Conservation (phyloP, 2,888 invertebrate species). For the Bimastos eiseni region DNA sequence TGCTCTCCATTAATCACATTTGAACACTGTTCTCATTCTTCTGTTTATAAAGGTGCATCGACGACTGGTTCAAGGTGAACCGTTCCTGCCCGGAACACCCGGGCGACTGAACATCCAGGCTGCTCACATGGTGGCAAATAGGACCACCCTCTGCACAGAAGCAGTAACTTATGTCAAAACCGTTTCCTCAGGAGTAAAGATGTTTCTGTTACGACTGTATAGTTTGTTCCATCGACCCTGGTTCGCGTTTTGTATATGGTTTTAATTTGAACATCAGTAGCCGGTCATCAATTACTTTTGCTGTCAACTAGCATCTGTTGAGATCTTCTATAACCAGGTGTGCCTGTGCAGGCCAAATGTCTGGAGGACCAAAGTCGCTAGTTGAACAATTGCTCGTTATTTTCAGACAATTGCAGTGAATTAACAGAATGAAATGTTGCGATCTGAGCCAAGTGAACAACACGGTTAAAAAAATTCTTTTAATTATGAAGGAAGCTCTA, state of each 20-base stretch:
- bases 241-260: background rate
- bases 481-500: background rate
- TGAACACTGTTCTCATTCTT: slow-evolving; percentile 61
- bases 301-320: background rate
- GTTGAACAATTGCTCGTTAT: background rate
- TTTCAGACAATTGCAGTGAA: background rate
- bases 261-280: background rate
- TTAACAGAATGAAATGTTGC: background rate
- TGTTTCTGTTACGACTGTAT: background rate
- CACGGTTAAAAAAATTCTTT: background rate
- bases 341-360: background rate
- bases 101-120: slow-evolving; percentile 71
- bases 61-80: slow-evolving; percentile 98
- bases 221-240: background rate
- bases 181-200: slow-evolving; percentile 1
- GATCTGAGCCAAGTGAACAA: background rate
- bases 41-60: slow-evolving; percentile 80
- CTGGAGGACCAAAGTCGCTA: background rate
- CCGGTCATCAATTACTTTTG: background rate
- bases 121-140: background rate
- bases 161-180: background rate
- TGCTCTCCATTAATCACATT: background rate
- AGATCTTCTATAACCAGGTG: background rate
- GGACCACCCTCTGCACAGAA: background rate
- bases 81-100: slow-evolving; percentile 98